Evolutionary conservation across 2,113 vertebrate genomes (phyloP), one percentile per base, ranked within the genome.

Genomic region (Gambusia affinis): DNA sequence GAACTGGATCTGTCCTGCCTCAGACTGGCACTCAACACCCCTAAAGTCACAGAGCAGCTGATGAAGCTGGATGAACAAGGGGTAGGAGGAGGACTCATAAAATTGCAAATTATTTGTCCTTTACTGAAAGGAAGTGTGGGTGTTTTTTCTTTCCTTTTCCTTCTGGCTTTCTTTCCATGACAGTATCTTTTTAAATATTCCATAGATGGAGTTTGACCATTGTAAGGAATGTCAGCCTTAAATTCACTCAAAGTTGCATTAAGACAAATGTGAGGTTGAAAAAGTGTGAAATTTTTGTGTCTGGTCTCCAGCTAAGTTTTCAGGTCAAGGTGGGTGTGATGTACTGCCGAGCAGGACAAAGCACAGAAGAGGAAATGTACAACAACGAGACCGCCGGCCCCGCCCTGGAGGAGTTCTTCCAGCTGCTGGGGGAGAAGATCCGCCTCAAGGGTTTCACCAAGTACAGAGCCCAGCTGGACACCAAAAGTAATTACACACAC

Each of bases 21-120:
- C 47, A 91, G 97, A 57, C 85, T 98, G 92, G 97, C 96, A 80
- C 96, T 98, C 91, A 98, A 97, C 90, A 97, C 97, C 0, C 97
- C 97, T 1, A 98, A 97, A 91, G 97, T 98, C 87, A 97, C 97
- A 0, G 97, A 99, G 78, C 97, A 99, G 77, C 95, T 99, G 77
- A 97, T 99, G 96, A 99, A 99, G 71, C 92, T 99, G 85, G 97
- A 99, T 72, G 97, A 99, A 68, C 97, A 99, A 94, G 97, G 97
- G 94, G 97, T 99, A 90, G 91, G 92, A 24, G 11, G 44, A 70
- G 10, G 28, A 70, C 28, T 39, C 2, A 12, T 61, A 12, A 28
- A 3, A 68, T 30, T 19, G 14, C 7, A 44, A 70, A 64, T 27
- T 28, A 8, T 69, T 70, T 54, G 35, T 3, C 66, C 31, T 64